Base-by-base conservation (phyloP, 2,888 invertebrate genomes). In the Holacanthella duospinosa region DNA sequence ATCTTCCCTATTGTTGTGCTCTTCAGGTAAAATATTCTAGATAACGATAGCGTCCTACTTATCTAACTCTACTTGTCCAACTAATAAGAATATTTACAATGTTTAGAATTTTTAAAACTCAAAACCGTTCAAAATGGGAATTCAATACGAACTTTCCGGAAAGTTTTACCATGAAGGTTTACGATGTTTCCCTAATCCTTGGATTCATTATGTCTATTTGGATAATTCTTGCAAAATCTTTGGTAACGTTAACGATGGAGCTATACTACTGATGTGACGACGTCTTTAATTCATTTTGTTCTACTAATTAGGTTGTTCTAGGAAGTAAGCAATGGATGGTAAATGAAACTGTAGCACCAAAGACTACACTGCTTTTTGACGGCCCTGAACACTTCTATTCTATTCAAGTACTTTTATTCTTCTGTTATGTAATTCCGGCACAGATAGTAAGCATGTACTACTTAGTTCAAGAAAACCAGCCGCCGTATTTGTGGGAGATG, bases 401-500 rank as follows among this genome's bases (percentile, higher is more conserved):
- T 48, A 69, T 71, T 28, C 72, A 72, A 59, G 60, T 59, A 2
- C 28, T 70, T 24, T 57, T 70, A 1, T 68, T 66, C 48, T 44
- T 72, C 28, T 67, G 71, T 44, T 72, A 72, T 58, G 27, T 68
- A n/a, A 55, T 69, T 16, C 72, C 72, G 29, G 27, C 68, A 25
- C 68, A 70, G 56, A 21, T 54, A 3, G 24, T 71, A 21, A 65
- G 64, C 3, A 43, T 67, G 1, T 28, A 59, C 21, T 67, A 62
- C 57, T 54, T 66, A 4, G 27, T 67, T 6, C 57, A 57, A 9
- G 58, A 19, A n/a, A 26, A 24, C 26, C 68, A 68, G 44, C 70
- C 71, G n/a, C 29, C 29, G 2, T 72, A 57, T 57, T 60, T 71
- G 27, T 72, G 71, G 71, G 71, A 72, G 43, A 48, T 66, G 43